Base-by-base conservation (phyloP, 2,888 invertebrate genomes). In the Gari tellinella region DNA sequence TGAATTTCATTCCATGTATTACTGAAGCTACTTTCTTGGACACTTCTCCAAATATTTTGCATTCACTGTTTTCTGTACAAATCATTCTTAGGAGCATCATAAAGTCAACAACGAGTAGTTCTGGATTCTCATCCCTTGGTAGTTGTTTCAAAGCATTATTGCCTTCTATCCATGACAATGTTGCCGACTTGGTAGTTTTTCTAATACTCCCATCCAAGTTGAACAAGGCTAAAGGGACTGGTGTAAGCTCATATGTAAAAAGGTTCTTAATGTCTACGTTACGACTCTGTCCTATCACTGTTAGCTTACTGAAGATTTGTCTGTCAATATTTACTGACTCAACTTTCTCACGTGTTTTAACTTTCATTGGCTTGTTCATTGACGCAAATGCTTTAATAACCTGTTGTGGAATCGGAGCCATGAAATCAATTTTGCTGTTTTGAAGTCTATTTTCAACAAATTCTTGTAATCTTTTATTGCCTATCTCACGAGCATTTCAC, bases 281-380 rank as follows among this genome's bases (percentile, higher is more conserved):
- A 14, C 49, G 14, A 38, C 51, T 61, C 38, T 61, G 61, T 37
- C 49, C 61, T 15, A 61, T 37, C 21, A 61, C 26, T 37, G 25
- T 37, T 15, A 61, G 17, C 37, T 57, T 57, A 21, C 57, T 45
- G 17, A 57, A 57, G 23, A 57, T 57, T n/a, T 57, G 57, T 31
- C 57, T 57, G 45, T 57, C 57, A 43, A 57, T 53, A n/a, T 53
- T 38, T 4, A 53, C 53, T 37, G 60, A 46, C 46, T 60, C 25
- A 14, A 38, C n/a, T 21, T 31, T 60, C 4, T 19, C 45, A 15
- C 7, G 17, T 17, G 19, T 49, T 23, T 48, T 60, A 2, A 23
- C 38, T 49, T 31, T 21, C 48, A 60, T 37, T 5, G 37, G 45
- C 26, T 55, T 46, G 15, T 56, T 55, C 25, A 55, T 10, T 10